Evolutionary conservation across 2,888 invertebrate species (phyloP).

Genomic region (Hybos culiciformis): DNA sequence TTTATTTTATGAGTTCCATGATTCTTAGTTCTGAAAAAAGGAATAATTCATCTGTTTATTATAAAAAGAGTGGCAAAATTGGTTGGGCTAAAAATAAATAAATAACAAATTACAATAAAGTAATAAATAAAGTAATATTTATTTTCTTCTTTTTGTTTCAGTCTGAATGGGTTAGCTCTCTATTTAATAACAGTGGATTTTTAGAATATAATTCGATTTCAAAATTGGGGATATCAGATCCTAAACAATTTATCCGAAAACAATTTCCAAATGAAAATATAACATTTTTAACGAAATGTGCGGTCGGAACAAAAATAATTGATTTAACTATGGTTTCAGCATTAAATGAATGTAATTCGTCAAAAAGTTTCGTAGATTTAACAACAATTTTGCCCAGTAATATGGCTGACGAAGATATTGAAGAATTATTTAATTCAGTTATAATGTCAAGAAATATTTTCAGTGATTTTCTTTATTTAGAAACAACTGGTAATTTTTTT

Average conservation of each 20-base stretch:
- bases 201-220: slow-evolving; percentile 80
- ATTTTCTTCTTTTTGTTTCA: slow-evolving; percentile 16
- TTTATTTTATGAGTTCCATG: no score
- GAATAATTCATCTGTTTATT: no score
- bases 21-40: no score
- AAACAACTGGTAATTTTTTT: slow-evolving; percentile 41
- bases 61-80: no score
- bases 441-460: slow-evolving; percentile 43
- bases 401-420: slow-evolving; percentile 62
- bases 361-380: slow-evolving; percentile 71
- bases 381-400: slow-evolving; percentile 70
- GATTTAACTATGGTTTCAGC: slow-evolving; percentile 53
- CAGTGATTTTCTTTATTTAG: slow-evolving; percentile 39
- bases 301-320: slow-evolving; percentile 48
- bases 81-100: not conserved
- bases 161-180: slow-evolving; percentile 77
- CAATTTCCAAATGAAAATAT: slow-evolving; percentile 59
- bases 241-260: slow-evolving; percentile 68
- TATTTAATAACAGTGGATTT: slow-evolving; percentile 88
- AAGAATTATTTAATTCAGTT: slow-evolving; percentile 49
- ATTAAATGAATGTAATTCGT: slow-evolving; percentile 69
- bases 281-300: slow-evolving; percentile 61
- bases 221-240: slow-evolving; percentile 81
- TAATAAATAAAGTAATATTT: not conserved
- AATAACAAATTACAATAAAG: not conserved